Evolutionary conservation across 2,888 invertebrate species (phyloP), one percentile per base, ranked within the genome.

Genomic region (Sarcophaga subvicina): DNA sequence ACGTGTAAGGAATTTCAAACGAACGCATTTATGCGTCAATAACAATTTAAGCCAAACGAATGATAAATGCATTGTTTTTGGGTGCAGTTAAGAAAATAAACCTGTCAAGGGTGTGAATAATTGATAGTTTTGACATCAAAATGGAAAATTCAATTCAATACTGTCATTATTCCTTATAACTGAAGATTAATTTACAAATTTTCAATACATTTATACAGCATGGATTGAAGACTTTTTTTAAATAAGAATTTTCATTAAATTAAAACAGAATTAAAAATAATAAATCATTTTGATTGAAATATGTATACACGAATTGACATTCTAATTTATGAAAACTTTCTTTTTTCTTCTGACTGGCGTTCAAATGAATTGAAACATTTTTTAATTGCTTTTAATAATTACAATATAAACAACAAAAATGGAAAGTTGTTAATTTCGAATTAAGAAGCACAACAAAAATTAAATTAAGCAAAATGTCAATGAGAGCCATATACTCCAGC

Each of bases 81-180:
- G 73, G 70, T 73, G 78, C 78, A 83, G 80, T 79, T 64, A 71
- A 60, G 59, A 69, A 80, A 73, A 59, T 66, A 66, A 81, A 75
- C 47, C 83, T 83, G 75, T 76, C 83, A 78, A 83, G 70, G 77
- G 83, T 79, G 71, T 83, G 78, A 83, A 70, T 87, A 81, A 86
- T 86, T 82, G 78, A 64, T 78, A 67, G 37, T 63, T 72, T 72
- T 64, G 37, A 5, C 14, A 37, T 64, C 59, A 4, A 45, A 20
- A 12, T 37, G 37, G 37, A 37, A 37, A 37, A 37, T 37, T 37
- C 54, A 54, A 54, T 54, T 37, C 6, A 22, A 22, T 37, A 37
- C 37, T 37, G 37, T 10, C 37, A 37, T 10, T 2, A 37, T 37
- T 37, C 37, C 2, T 37, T 37, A 37, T 10, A 37, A 37, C 37